phyloP scores from a whole-genome alignment of 1,140 invertebrate species.

The Atta colombica region DNA sequence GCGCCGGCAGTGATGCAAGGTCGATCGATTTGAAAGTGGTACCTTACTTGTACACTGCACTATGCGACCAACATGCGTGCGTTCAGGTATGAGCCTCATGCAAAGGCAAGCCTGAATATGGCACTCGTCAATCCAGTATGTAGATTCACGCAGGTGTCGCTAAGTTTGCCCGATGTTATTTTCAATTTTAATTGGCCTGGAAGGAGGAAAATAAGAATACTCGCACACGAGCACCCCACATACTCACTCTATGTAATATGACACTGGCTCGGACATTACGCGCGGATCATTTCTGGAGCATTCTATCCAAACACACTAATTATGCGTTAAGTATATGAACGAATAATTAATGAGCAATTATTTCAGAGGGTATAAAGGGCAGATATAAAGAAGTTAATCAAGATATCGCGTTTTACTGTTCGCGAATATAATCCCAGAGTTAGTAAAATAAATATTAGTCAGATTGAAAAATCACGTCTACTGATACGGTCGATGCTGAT shows the following conservation, averaged over 20 bases:
- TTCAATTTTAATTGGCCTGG: conserved; percentile 78
- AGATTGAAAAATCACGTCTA: not conserved
- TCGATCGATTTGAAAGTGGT: conserved; percentile 71
- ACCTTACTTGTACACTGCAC: conserved; percentile 34
- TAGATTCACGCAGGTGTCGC: conserved; percentile 81
- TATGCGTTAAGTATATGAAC: not conserved
- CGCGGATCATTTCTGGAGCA: conserved; percentile 8
- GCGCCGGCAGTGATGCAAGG: conserved; percentile 52
- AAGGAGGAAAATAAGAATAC: conserved; percentile 39
- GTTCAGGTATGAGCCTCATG: conserved; percentile 39
- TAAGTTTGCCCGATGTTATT: conserved; percentile 71
- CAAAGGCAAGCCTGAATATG: conserved; percentile 64
- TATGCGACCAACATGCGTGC: conserved; percentile 30
- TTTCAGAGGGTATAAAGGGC: not conserved
- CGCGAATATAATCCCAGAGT: conserved; percentile 8
- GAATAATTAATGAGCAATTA: conserved; percentile 42
- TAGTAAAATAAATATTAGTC: conserved; percentile 24
- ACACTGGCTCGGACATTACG: not conserved
- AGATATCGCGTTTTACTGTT: not conserved
- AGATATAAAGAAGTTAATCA: conserved; percentile 17
- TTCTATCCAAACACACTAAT: not conserved
- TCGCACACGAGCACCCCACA: conserved; percentile 14
- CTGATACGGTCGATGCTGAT: not conserved
- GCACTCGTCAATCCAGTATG: conserved; percentile 80
- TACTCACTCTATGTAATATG: conserved; percentile 2